phyloP scores from a whole-genome alignment of 2,888 invertebrate genomes.

The Tridacna crocea region DNA sequence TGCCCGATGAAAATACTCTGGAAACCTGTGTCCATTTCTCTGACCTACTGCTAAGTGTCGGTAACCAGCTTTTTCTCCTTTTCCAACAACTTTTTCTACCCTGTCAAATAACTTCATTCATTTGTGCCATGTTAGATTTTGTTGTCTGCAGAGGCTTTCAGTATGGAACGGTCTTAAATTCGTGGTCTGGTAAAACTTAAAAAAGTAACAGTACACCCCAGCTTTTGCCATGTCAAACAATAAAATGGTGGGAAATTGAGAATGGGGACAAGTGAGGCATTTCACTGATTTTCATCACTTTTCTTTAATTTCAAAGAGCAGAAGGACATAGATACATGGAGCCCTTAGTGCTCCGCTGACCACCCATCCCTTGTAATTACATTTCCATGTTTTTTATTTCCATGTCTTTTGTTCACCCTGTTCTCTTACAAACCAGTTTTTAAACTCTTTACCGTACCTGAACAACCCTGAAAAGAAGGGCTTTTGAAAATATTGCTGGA shows the following conservation, averaged over 20 bases:
- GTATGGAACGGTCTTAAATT: too few species aligned
- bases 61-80: too few species aligned
- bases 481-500: not conserved
- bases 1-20: too few species aligned
- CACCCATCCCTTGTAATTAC: conserved; percentile 22
- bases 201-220: too few species aligned
- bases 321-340: not conserved
- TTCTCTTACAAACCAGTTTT: not conserved
- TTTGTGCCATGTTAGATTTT: too few species aligned
- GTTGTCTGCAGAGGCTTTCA: too few species aligned
- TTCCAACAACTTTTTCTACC: too few species aligned
- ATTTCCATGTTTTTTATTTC: not conserved
- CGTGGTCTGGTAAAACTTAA: too few species aligned
- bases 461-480: not conserved
- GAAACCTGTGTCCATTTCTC: too few species aligned
- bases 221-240: too few species aligned
- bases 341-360: not conserved
- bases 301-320: not conserved
- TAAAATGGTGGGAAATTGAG: not conserved
- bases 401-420: not conserved
- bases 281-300: not conserved
- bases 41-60: too few species aligned
- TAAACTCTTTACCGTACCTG: not conserved
- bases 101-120: too few species aligned
- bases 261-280: conserved; percentile 3